A percentile compares a stretch with the other conserved stretches of the same genome.
phyloP scores from a whole-genome alignment of 2,888 invertebrate genomes.

The Spialia ferax region DNA sequence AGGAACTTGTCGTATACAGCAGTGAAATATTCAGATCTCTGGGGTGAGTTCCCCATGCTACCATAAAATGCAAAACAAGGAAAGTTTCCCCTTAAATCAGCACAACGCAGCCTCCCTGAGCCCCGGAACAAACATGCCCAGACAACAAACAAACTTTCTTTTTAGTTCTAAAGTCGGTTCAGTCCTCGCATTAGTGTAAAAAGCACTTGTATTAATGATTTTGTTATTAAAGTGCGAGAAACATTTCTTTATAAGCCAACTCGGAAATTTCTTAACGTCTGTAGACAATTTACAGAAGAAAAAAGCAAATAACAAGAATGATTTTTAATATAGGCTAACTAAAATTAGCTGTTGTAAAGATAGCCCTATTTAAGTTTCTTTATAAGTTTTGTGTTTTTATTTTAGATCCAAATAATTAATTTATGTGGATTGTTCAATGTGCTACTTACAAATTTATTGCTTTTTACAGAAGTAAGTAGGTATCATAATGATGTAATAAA shows the following conservation, averaged over 20 bases:
- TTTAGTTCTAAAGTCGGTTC: conserved; percentile 58
- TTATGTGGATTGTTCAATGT: too few relatives aligned
- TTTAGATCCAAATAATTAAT: too few relatives aligned
- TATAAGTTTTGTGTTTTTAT: not conserved
- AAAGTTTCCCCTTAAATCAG: conserved; percentile 82
- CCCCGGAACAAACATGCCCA: conserved; percentile 63
- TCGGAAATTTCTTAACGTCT: not conserved
- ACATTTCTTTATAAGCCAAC: not conserved
- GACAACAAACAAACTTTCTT: conserved; percentile 78
- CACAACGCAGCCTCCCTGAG: conserved; percentile 57
- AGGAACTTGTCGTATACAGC: conserved; percentile 66
- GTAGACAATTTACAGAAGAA: not conserved
- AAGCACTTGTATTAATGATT: conserved; percentile 40
- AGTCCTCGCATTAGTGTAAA: conserved; percentile 56
- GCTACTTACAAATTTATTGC: too few relatives aligned
- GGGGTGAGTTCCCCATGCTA: conserved; percentile 73
- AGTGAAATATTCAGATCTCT: conserved; percentile 81
- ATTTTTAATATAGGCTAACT: not conserved
- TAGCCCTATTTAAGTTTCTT: too few relatives aligned
- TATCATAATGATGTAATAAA: too few relatives aligned
- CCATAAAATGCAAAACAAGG: conserved; percentile 81
- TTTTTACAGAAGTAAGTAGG: too few relatives aligned
- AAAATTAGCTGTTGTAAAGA: not conserved
- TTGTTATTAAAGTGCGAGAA: conserved; percentile 4
- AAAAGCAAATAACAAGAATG: not conserved